A percentile compares a stretch with the other conserved stretches of the same genome.
phyloP scores from a whole-genome alignment of 2,888 invertebrate species.

The Hybos culiciformis region DNA sequence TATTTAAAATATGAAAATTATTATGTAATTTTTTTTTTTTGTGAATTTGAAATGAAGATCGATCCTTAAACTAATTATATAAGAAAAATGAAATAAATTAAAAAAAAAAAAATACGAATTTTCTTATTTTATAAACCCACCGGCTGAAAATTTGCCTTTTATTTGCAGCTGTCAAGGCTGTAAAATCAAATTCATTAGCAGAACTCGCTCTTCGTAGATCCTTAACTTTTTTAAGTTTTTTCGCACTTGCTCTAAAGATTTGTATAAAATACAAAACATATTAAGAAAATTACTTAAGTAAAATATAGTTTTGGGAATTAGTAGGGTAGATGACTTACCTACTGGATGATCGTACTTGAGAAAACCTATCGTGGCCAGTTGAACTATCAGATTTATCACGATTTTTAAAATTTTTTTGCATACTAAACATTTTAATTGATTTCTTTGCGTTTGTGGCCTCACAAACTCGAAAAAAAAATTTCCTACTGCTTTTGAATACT shows the following conservation, averaged over 20 bases:
- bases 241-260: constrained; percentile 17
- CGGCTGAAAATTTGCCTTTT: constrained; percentile 47
- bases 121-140: constrained; percentile 22
- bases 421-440: constrained; percentile 54
- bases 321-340: constrained; percentile 36
- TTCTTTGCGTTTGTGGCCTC: constrained; percentile 36
- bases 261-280: background rate
- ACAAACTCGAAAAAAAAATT: constrained; percentile 36
- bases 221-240: constrained; percentile 32
- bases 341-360: constrained; percentile 45
- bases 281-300: background rate
- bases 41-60: too few relatives aligned
- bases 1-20: too few relatives aligned
- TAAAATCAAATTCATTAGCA: constrained; percentile 51
- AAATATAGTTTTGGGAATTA: background rate
- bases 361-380: constrained; percentile 71
- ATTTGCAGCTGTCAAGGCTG: constrained; percentile 48
- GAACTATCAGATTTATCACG: constrained; percentile 44
- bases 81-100: background rate
- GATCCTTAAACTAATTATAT: too few relatives aligned
- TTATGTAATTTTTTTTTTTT: background rate
- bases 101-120: constrained; percentile 2
- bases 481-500: constrained; percentile 36
- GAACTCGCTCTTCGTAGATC: constrained; percentile 51
- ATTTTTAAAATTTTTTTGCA: constrained; percentile 53